These are phyloP conservation scores for Chrysolina oricalcia DNA, from an alignment of 2,888 invertebrate genomes.

Conservation along the genomic window DNA sequence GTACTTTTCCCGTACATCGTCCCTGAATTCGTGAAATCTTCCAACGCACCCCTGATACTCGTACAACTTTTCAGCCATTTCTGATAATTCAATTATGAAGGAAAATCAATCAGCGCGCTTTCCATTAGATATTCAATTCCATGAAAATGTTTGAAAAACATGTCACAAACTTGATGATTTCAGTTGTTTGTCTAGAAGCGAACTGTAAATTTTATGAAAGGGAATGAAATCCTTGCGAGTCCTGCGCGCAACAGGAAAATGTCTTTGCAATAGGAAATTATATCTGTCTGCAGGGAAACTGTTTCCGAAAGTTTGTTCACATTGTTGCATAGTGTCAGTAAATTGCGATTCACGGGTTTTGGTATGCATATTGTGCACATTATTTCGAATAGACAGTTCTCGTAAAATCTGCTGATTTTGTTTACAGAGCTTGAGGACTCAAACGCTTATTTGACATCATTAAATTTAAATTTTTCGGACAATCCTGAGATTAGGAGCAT, in stretches of 20 bases:
- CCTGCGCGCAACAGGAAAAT: constrained; percentile 44
- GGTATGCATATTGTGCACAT: not conserved
- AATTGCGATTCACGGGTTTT: not conserved
- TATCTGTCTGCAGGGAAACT: constrained; percentile 9
- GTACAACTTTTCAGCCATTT: constrained; percentile 85
- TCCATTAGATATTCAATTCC: constrained; percentile 18
- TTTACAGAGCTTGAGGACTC: not conserved
- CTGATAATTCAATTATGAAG: constrained; percentile 44
- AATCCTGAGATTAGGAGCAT: no score
- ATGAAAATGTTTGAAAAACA: constrained; percentile 20
- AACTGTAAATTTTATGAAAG: constrained; percentile 44
- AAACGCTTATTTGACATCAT: not conserved
- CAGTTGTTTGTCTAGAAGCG: constrained; percentile 42
- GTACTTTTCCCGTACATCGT: constrained; percentile 78
- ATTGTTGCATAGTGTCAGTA: not conserved
- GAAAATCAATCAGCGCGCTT: constrained; percentile 28
- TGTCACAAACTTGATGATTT: constrained; percentile 47
- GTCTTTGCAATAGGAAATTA: constrained; percentile 20
- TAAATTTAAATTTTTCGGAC: no score
- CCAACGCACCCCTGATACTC: constrained; percentile 86
- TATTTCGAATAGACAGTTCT: not conserved
- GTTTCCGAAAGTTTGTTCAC: not conserved
- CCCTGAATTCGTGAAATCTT: constrained; percentile 80
- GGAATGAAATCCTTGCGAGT: constrained; percentile 31
- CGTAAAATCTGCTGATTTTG: not conserved